Base-by-base conservation (phyloP, 2,888 invertebrate species). In the Eupithecia vulgata region DNA sequence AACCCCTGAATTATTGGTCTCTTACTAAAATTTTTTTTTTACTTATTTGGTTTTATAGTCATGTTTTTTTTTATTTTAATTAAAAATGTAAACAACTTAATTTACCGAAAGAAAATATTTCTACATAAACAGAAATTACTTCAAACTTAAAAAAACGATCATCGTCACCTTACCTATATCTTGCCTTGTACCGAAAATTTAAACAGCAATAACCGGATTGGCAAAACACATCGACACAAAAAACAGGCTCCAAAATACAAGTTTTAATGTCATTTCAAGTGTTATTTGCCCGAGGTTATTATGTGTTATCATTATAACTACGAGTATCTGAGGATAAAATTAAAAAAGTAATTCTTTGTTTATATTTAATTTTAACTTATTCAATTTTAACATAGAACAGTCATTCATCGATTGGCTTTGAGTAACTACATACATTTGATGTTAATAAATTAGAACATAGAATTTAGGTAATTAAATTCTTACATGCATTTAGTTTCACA, bases 221-320 rank as follows among this genome's bases (percentile, higher is more conserved):
- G 12, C 15, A 67, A 61, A 45, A 40, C 12, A 30, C 48, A 15
- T 67, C 52, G 52, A 52, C 62, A 68, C 52, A 61, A 62, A 64
- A 30, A 72, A 72, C 68, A 42, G 67, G 71, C 62, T 67, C 61
- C 62, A n/a, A 71, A 42, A 69, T n/a, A 35, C 59, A 42, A 45
- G 71, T 71, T 61, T 45, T 7, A 67, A 68, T 71, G 67, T 61
- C 62, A 67, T 59, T 40, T 62, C 30, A 40, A 52, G 48, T 48
- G 70, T 35, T 48, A 68, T 42, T 40, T 65, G 21, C 37, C 12
- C 37, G n/a, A 64, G 37, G 62, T 64, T 64, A 64, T 64, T 35
- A 35, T 35, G 12, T 25, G 57, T 57, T 57, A 57, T 57, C 52
- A 52, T 52, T 12, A 10, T 21, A 52, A 21, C 52, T 21, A 42